These are phyloP conservation scores for Anableps anableps DNA, from an alignment of 2,797 vertebrate species.

Conservation along the genomic window DNA sequence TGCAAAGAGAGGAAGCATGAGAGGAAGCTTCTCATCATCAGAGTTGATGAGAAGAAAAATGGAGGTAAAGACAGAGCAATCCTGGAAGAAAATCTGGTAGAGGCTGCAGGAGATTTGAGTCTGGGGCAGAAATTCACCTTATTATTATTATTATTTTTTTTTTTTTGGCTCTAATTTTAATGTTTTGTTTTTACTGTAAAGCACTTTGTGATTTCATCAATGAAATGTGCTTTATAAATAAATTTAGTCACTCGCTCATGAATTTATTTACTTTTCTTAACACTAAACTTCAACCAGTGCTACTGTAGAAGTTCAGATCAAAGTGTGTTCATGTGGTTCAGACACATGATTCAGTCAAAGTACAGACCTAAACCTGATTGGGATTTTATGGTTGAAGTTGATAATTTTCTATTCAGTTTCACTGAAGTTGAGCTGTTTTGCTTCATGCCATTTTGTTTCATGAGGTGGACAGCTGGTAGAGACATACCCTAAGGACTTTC, in stretches of 20 bases:
- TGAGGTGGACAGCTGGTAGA: neutral
- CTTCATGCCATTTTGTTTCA: neutral
- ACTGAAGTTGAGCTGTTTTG: neutral
- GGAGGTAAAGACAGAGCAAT: neutral
- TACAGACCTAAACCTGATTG: neutral
- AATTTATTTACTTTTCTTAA: neutral
- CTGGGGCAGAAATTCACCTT: too few species aligned
- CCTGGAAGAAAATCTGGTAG: neutral
- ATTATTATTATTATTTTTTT: too few species aligned
- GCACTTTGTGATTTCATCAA: neutral
- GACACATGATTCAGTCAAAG: neutral
- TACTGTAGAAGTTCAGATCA: neutral
- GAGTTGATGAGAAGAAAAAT: neutral
- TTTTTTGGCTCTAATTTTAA: too few species aligned
- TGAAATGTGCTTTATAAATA: neutral
- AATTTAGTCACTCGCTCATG: neutral
- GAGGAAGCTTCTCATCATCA: neutral
- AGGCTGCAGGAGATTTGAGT: too few species aligned
- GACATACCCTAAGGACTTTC: neutral
- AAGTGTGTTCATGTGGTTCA: neutral
- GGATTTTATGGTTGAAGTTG: neutral
- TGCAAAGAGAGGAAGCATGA: too few species aligned
- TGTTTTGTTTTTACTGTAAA: neutral
- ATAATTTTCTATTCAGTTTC: neutral
- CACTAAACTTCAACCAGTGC: neutral